Evolutionary conservation across 2,888 invertebrate genomes (phyloP), one percentile per base, ranked within the genome.

Genomic region (Fragum whitleyi): DNA sequence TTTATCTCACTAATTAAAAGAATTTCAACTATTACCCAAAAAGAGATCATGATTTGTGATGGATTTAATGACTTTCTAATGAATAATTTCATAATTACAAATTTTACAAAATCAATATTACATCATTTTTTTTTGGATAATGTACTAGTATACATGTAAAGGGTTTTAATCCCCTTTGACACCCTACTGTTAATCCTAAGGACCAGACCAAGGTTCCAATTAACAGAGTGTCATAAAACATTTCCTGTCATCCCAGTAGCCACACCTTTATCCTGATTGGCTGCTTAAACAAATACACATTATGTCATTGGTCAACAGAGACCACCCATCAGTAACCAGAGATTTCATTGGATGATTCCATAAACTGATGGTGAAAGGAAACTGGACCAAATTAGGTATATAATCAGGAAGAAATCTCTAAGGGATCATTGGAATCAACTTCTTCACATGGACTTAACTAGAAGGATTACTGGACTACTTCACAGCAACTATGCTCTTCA

Each of bases 151-250:
- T n/a, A n/a, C 9, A 36, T 36, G 32, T 36, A 6, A 36, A 36
- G 32, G 32, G 32, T 6, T 36, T 42, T 65, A 65, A 65, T 65
- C 59, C 72, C 59, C 59, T 61, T 32, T 70, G 70, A 57, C 72
- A 57, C 72, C 65, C 57, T 61, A 53, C 74, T 72, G 72, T 61
- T 62, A 80, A 80, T 80, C 67, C 68, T 28, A 32, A 69, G 69
- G 36, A 39, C 74, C 74, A 71, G 42, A 53, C n/a, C 16, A 9
- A 47, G 71, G 65, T 65, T 29, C 65, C 51, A 79, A 82, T 82
- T 82, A 82, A 75, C 73, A 68, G 69, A 39, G 77, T 82, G 82
- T 79, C 82, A 82, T 78, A 75, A 78, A 76, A 72, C 70, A 78
- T 73, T 72, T 82, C 82, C 82, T 82, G 75, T 72, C 65, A 61